Evolutionary conservation across 2,113 vertebrate genomes (phyloP).

Genomic region (human): GRCh38 chr15:26843501-26844000

Average conservation of each 20-base stretch:
- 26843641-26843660: neutral
- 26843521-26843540: no score
- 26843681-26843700: neutral
- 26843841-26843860: neutral
- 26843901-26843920: neutral
- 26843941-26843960: neutral
- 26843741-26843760: neutral
- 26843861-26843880: neutral
- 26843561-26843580: no score
- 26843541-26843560: no score
- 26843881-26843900: neutral
- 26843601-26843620: neutral
- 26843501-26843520: no score
- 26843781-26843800: neutral
- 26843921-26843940: neutral
- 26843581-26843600: no score
- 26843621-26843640: no score
- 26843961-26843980: neutral
- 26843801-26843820: neutral
- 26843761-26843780: neutral
- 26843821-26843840: neutral
- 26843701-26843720: neutral
- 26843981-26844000: neutral
- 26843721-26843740: neutral
- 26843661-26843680: neutral